Evolutionary conservation across 2,888 invertebrate species (phyloP), one percentile per base, ranked within the genome.

Genomic region (Ferdinandea cuprea): DNA sequence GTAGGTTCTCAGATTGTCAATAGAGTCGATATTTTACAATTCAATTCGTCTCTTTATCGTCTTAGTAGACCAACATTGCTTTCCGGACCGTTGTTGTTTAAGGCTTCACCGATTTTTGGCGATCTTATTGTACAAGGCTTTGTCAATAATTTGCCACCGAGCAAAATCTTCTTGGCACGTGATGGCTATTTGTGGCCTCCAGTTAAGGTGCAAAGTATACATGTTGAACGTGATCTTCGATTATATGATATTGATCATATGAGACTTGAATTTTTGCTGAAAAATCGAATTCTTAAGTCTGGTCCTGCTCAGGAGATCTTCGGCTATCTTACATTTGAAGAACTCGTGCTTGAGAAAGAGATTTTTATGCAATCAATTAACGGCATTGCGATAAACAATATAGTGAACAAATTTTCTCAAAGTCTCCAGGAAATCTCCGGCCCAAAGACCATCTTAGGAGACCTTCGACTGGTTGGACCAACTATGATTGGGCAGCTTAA

Each of bases 31-130:
- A 76, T 88, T 2, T 3, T 61, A 3, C 86, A 86, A 2, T 86
- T 90, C 1, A 89, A 90, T 85, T 74, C 85, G 13, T 89, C 90
- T 0, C 76, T 90, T 0, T 90, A 89, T 85, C 88, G 90, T 1
- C 46, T 86, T 25, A 72, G 74, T 46, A 21, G 52, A 2, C 87
- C 87, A 9, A 86, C 86, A 11, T 79, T 87, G 1, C 85, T 90
- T 0, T 61, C 35, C 0, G 89, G 87, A 0, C 66, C 86, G 0
- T 68, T 90, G 0, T 78, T 74, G 0, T 90, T 90, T 21, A 21
- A 61, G 3, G 59, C 35, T 25, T 59, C 88, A 0, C 86, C 87
- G 0, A 71, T 32, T 0, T 59, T 89, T 13, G 77, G 72, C 0
- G 80, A 72, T 17, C 69, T 89, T 1, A 59, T 44, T 2, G 76